Conservation (phyloP, 2,113 vertebrate species). For the Felis catus region DNA sequence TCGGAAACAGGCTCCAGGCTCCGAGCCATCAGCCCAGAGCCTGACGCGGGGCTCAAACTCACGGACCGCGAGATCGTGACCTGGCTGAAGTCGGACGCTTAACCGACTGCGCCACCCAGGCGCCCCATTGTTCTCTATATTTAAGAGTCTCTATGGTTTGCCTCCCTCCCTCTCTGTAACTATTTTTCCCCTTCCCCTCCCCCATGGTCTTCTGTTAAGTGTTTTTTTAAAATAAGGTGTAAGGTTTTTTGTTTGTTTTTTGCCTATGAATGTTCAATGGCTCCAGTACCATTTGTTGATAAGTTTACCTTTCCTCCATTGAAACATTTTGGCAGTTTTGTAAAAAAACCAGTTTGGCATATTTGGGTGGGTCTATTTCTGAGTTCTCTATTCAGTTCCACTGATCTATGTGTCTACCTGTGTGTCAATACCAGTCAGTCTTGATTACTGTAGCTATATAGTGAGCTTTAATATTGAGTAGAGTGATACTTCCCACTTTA, state of each 20-base stretch:
- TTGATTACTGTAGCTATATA: background rate
- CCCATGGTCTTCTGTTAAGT: too few relatives aligned
- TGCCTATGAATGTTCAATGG: background rate
- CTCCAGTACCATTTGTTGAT: slow-evolving; percentile 12
- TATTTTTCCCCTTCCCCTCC: too few relatives aligned
- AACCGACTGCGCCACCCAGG: too few relatives aligned
- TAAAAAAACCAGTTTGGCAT: background rate
- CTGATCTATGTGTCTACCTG: background rate
- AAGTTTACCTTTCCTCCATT: background rate
- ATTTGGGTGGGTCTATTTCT: background rate
- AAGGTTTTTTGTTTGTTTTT: background rate
- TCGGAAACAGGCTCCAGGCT: too few relatives aligned
- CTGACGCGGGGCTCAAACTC: too few relatives aligned
- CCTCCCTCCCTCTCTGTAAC: too few relatives aligned
- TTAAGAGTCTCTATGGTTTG: too few relatives aligned
- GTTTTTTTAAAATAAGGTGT: background rate
- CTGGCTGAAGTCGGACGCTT: too few relatives aligned
- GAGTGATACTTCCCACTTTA: background rate
- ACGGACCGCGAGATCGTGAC: too few relatives aligned
- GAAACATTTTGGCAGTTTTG: slow-evolving; percentile 4
- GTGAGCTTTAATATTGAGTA: background rate
- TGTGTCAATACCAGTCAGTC: background rate
- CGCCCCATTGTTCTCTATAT: too few relatives aligned
- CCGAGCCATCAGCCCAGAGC: too few relatives aligned
- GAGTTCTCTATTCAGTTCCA: background rate